Evolutionary conservation across 30 jellyfish, hydroid and myxozoan genomes (phyloP).

Genomic region (Aurelia sp.): DNA sequence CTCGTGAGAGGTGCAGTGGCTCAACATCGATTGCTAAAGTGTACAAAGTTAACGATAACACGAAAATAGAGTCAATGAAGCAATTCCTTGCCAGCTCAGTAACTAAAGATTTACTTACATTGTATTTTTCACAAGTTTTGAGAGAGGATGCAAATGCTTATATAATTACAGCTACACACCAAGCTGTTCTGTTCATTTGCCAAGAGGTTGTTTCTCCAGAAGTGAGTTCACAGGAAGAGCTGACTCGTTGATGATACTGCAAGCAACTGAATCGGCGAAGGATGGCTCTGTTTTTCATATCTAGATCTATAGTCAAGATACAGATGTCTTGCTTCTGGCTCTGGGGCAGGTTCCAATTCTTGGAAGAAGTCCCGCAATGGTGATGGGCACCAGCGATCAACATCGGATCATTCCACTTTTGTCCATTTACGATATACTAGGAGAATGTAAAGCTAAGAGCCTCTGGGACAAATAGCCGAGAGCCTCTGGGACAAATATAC

Average conservation of each 20-base stretch:
- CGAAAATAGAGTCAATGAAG: constrained; percentile 22
- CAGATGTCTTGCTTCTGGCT: constrained; percentile 25
- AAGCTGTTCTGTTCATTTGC: constrained; percentile 3
- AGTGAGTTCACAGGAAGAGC: constrained; percentile 30
- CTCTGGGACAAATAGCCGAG: no score
- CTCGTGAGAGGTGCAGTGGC: constrained; percentile 25
- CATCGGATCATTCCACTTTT: background rate
- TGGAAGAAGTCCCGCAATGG: constrained; percentile 28
- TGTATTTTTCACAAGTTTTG: background rate
- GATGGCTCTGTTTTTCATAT: no score
- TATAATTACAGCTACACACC: no score
- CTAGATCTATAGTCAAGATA: no score
- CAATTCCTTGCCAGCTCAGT: constrained; percentile 26
- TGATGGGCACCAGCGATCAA: constrained; percentile 31
- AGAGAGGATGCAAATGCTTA: no score
- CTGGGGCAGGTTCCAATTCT: constrained; percentile 16
- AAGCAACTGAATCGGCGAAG: constrained; percentile 23
- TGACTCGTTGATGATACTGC: constrained; percentile 23
- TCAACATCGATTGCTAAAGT: constrained; percentile 3
- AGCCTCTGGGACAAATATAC: no score
- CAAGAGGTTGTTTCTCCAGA: constrained; percentile 27
- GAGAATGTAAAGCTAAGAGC: no score
- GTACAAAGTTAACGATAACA: constrained; percentile 11
- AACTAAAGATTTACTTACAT: constrained; percentile 5
- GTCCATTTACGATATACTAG: no score